Evolutionary conservation across 2,113 vertebrate species (phyloP), one percentile per base, ranked within the genome.

Genomic region (Perca flavescens): DNA sequence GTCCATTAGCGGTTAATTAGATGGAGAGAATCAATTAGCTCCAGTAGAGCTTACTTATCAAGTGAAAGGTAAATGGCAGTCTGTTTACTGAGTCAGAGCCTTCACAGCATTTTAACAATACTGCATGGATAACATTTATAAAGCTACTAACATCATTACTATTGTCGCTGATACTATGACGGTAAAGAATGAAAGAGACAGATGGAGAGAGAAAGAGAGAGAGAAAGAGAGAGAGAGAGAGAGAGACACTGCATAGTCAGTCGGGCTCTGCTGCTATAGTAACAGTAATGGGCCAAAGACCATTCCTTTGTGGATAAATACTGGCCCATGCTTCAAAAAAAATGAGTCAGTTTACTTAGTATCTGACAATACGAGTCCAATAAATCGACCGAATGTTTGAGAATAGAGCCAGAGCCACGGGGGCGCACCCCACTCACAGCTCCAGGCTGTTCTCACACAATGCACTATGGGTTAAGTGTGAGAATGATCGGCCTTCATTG

Each of bases 391-490:
- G 63, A 69, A n/a, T 56, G 79, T 84, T 80, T 69, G 79, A 80
- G 77, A 84, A 75, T 13, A 58, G 70, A 86, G 62, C 28, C 21
- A 19, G 49, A 82, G 70, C 84, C 73, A 64, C 28, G 11, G 87
- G 82, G 85, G 91, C 70, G 25, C 83, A 67, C 82, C 79, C 83
- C 87, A 90, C 87, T 77, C 87, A 83, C 46, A 49, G 79, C 86
- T 90, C 53, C 0, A 77, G 75, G 79, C 79, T 60, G 60, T 79
- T 88, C 77, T 43, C 64, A 74, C 66, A 77, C 74, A 74, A 76
- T 66, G 53, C 56, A 83, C 79, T 34, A 74, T 63, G 25, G 7
- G 49, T 28, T 74, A 61, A 47, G 74, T 76, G 69, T 50, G 64
- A 69, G 68, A 68, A 73, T 53, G 34, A 77, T 68, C 25, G 62